Conservation (phyloP, 2,888 invertebrate species). For the Periphyllus acericola region DNA sequence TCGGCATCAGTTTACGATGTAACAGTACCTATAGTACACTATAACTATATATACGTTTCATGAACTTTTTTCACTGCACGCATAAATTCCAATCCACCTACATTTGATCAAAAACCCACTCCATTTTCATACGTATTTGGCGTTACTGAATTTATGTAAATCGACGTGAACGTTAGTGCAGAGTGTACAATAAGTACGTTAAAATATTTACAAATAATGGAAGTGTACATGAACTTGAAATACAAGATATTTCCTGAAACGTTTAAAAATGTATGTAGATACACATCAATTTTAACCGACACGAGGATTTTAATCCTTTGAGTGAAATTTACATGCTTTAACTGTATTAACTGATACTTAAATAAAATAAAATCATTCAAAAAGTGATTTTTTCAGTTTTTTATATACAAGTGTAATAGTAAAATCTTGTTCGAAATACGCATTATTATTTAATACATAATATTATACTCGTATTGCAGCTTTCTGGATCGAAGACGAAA, state of each 20-base stretch:
- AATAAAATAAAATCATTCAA: too few relatives aligned
- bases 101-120: constrained; percentile 29
- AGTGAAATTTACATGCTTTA: too few relatives aligned
- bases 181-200: neutral
- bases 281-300: too few relatives aligned
- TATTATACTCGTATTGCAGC: too few relatives aligned
- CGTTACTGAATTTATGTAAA: constrained; percentile 30
- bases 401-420: neutral
- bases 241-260: neutral
- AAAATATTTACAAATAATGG: neutral
- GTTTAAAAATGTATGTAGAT: neutral
- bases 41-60: neutral
- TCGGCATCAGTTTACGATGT: too few relatives aligned
- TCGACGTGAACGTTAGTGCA: neutral
- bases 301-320: too few relatives aligned
- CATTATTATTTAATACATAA: too few relatives aligned
- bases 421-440: neutral
- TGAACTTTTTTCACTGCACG: neutral
- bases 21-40: too few relatives aligned
- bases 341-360: too few relatives aligned
- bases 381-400: too few relatives aligned
- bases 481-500: too few relatives aligned
- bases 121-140: constrained; percentile 24
- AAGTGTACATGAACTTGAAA: neutral
- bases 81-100: constrained; percentile 33